phyloP scores from a whole-genome alignment of 2,797 vertebrate species.

The Garrulus glandarius region DNA sequence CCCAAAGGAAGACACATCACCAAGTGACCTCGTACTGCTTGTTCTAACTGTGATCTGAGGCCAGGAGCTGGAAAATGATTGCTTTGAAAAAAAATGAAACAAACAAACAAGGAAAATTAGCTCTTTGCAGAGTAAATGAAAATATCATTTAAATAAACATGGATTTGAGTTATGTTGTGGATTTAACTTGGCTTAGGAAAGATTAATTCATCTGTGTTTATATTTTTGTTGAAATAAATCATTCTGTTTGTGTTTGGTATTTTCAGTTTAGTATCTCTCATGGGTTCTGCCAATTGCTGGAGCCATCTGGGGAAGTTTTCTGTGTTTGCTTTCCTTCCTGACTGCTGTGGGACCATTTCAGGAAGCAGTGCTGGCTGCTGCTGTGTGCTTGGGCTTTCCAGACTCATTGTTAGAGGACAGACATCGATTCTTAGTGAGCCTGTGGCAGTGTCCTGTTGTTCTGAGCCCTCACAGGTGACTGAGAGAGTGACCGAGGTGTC shows the following conservation, averaged over 20 bases:
- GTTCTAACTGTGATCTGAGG: not conserved
- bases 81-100: not conserved
- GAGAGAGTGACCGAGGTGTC: not conserved
- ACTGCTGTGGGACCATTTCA: not conserved
- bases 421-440: not conserved
- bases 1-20: not conserved
- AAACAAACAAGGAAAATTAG: not conserved
- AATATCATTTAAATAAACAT: not conserved
- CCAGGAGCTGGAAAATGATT: not conserved
- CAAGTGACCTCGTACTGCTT: not conserved
- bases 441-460: not conserved
- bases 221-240: not conserved
- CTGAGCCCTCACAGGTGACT: not conserved
- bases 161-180: not conserved
- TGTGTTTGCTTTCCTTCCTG: not conserved
- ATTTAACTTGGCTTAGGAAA: slow-evolving; percentile 25
- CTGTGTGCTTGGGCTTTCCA: not conserved
- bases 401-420: accelerated
- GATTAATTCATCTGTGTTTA: slow-evolving; percentile 7
- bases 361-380: not conserved
- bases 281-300: not conserved
- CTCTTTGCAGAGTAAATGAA: not conserved
- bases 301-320: not conserved
- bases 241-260: not conserved
- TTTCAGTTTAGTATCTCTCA: not conserved